Evolutionary conservation across 2,113 vertebrate species (phyloP), one percentile per base, ranked within the genome.

Genomic region (Rutilus rutilus): DNA sequence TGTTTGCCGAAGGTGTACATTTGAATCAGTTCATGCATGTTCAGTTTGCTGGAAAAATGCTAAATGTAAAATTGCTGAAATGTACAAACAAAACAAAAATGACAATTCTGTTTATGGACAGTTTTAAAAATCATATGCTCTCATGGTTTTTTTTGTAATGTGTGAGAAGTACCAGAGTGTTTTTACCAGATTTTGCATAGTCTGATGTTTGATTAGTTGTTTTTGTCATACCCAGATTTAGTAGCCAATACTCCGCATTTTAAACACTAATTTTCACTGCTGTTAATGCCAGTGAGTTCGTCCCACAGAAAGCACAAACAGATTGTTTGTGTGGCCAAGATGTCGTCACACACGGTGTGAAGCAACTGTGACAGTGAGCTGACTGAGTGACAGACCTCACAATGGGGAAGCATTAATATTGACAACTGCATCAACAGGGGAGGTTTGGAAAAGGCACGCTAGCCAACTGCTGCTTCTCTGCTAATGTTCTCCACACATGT

Each of bases 361-460:
- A 77, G 50, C 75, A 54, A 77, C 75, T 36, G 83, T 80, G 59
- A 50, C 75, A 45, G 77, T 17, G 75, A 77, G 64, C 64, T 88
- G 88, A 90, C 85, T 74, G 88, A 86, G 83, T 88, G 87, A 89
- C 85, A 87, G 88, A 87, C 89, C n/a, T 87, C 81, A 79, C 86
- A 73, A 59, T n/a, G 19, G 83, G 67, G 85, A 85, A 64, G 85
- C 84, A 86, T 92, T 88, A 90, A 80, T 83, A 78, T 87, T 52
- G 87, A 87, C 90, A 91, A 90, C 90, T 89, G 87, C 77, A 89
- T 85, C 82, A 84, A 88, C 86, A 86, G 42, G 42, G 23, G 27
- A 57, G 73, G 47, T 36, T 79, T 86, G 69, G 10, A 77, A 65
- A 59, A 74, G 45, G 47, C 83, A 77, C 19, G 57, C 79, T 73